Conservation (phyloP, 2,888 invertebrate species). For the Sycophila texana region DNA sequence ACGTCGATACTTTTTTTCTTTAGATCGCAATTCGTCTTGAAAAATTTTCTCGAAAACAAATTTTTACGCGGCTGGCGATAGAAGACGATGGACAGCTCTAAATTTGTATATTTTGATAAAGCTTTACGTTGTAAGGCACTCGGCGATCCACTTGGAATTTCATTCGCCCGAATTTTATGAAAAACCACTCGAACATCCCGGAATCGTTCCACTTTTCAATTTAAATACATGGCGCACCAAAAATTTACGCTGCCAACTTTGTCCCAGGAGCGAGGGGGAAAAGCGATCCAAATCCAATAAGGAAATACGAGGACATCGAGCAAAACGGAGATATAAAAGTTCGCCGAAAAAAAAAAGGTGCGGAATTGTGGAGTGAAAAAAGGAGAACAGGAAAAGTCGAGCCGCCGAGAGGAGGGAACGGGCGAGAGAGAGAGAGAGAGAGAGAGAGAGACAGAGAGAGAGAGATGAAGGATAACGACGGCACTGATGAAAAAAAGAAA, state of each 20-base stretch:
- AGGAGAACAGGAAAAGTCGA: constrained; percentile 12
- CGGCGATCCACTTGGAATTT: too few species aligned
- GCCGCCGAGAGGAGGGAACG: not conserved
- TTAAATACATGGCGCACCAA: constrained; percentile 1
- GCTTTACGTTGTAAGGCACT: too few species aligned
- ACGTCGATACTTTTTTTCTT: too few species aligned
- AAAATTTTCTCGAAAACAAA: too few species aligned
- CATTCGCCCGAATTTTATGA: too few species aligned
- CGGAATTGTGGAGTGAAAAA: not conserved
- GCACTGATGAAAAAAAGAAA: not conserved
- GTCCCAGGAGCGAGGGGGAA: not conserved
- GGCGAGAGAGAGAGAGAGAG: not conserved
- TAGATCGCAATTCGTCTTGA: too few species aligned
- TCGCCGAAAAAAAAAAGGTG: not conserved
- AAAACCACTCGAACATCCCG: not conserved
- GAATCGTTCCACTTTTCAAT: constrained; percentile 13
- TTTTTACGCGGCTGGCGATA: too few species aligned
- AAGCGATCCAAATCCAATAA: constrained; percentile 26
- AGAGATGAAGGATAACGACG: not conserved
- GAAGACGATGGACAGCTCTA: too few species aligned
- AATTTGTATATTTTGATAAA: too few species aligned
- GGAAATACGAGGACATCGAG: constrained; percentile 31
- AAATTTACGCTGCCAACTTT: constrained; percentile 13
- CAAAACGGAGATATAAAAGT: constrained; percentile 44
- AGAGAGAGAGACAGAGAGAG: not conserved